Evolutionary conservation across 2,797 vertebrate species (phyloP).

Genomic region (Epinephelus coioides): DNA sequence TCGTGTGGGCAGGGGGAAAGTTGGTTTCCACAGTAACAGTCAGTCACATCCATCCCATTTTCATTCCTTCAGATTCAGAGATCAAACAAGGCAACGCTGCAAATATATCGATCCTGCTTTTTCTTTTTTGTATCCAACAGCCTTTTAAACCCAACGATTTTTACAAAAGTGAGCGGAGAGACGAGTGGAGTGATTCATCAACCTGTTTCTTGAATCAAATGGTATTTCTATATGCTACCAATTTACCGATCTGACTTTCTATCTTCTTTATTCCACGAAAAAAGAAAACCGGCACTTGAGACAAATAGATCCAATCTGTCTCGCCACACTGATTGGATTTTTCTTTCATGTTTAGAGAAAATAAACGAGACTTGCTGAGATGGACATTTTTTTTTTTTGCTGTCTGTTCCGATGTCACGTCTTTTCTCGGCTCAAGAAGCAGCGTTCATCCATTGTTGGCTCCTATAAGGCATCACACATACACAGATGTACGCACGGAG

Average conservation of each 20-base stretch:
- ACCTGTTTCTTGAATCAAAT: constrained; percentile 10
- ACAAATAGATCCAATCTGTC: background rate
- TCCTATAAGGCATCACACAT: constrained; percentile 5
- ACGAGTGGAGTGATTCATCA: background rate
- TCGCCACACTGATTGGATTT: background rate
- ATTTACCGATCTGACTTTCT: background rate
- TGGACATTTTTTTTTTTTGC: constrained; percentile 22
- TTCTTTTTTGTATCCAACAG: constrained; percentile 2
- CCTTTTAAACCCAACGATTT: background rate
- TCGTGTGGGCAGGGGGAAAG: constrained; percentile 64
- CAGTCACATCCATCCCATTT: constrained; percentile 61
- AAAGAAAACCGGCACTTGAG: background rate
- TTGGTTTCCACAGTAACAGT: constrained; percentile 87
- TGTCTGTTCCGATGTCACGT: constrained; percentile 32
- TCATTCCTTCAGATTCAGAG: constrained; percentile 59
- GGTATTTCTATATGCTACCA: background rate
- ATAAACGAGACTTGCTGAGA: background rate
- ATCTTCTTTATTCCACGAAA: background rate
- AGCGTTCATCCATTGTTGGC: constrained; percentile 32
- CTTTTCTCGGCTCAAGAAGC: constrained; percentile 42
- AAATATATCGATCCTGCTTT: constrained; percentile 12
- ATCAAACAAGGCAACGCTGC: constrained; percentile 29
- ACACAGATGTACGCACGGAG: background rate
- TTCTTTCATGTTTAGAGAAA: background rate
- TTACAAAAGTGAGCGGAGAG: background rate